A percentile compares a stretch with the other conserved stretches of the same genome.
Conservation (phyloP, 92 coral and sea anemone species). For the Epizoanthus scotinus region DNA sequence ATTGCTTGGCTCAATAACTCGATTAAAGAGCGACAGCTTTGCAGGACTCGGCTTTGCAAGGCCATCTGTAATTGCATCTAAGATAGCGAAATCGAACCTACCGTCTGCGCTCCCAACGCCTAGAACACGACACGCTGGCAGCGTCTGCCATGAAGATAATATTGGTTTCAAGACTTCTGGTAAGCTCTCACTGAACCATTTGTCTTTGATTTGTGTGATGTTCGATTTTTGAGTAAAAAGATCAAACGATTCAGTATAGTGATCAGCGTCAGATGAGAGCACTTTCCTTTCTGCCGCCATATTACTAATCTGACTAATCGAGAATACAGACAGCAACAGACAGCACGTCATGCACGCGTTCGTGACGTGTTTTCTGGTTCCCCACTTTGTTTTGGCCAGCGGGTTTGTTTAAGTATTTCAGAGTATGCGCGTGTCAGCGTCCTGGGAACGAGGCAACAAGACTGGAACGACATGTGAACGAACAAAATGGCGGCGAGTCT, state of each 20-base stretch:
- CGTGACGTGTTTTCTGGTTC: too few species aligned
- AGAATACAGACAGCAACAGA: background rate
- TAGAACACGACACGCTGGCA: background rate
- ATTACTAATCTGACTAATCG: background rate
- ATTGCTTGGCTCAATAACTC: constrained; percentile 24
- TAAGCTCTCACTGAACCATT: background rate
- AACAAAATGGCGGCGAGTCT: constrained; percentile 12
- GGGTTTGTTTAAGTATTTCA: too few species aligned
- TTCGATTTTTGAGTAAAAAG: constrained; percentile 6
- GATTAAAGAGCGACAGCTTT: constrained; percentile 20
- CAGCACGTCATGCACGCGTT: too few species aligned
- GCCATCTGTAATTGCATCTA: constrained; percentile 3
- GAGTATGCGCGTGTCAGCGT: too few species aligned
- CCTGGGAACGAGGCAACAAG: background rate
- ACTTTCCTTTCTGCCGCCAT: background rate
- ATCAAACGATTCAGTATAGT: background rate
- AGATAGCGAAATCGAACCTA: constrained; percentile 12
- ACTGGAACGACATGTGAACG: constrained; percentile 1
- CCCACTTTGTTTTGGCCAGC: too few species aligned
- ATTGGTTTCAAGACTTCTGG: constrained; percentile 8
- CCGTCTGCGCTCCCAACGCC: constrained; percentile 31
- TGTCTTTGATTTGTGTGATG: background rate
- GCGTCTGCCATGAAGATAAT: constrained; percentile 4
- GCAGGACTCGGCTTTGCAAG: background rate
- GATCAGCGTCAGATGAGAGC: constrained; percentile 9